These are phyloP conservation scores for Cephus cinctus DNA, from an alignment of 1,140 invertebrate species.

Conservation along the genomic window DNA sequence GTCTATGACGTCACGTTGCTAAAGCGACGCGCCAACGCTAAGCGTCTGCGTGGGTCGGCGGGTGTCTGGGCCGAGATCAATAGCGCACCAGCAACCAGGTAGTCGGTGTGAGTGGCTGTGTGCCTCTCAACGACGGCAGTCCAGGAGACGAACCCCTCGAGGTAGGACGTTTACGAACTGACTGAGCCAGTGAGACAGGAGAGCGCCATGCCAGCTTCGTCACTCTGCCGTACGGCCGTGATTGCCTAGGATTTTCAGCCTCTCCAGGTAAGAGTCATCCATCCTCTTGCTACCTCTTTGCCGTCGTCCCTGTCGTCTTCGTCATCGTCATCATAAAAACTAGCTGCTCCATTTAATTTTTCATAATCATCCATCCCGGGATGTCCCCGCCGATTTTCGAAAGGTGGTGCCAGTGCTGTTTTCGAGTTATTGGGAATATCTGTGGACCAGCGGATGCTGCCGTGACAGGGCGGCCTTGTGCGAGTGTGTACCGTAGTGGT, in stretches of 20 bases:
- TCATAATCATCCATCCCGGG: no score
- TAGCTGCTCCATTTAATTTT: no score
- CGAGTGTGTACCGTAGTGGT: no score
- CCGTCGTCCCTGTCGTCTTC: not conserved
- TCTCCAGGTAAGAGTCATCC: conserved; percentile 41
- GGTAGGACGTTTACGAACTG: conserved; percentile 42
- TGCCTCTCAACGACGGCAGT: conserved; percentile 48
- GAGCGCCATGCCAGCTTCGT: conserved; percentile 43
- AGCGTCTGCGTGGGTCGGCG: conserved; percentile 51
- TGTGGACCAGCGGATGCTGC: no score
- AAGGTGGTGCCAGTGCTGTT: no score
- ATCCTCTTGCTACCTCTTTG: not conserved
- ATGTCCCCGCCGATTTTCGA: no score
- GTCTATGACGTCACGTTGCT: conserved; percentile 55
- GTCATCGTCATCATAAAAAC: no score
- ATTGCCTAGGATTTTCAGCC: conserved; percentile 45
- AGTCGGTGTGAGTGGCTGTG: conserved; percentile 46
- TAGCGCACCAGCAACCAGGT: conserved; percentile 52
- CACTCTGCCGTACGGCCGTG: conserved; percentile 30
- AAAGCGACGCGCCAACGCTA: conserved; percentile 53
- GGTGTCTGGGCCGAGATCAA: conserved; percentile 53
- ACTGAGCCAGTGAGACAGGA: conserved; percentile 34
- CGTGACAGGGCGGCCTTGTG: no score
- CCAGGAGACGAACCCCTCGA: conserved; percentile 51
- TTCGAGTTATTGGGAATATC: no score